Evolutionary conservation across 2,888 invertebrate species (phyloP).

Genomic region (Papilio elwesi): DNA sequence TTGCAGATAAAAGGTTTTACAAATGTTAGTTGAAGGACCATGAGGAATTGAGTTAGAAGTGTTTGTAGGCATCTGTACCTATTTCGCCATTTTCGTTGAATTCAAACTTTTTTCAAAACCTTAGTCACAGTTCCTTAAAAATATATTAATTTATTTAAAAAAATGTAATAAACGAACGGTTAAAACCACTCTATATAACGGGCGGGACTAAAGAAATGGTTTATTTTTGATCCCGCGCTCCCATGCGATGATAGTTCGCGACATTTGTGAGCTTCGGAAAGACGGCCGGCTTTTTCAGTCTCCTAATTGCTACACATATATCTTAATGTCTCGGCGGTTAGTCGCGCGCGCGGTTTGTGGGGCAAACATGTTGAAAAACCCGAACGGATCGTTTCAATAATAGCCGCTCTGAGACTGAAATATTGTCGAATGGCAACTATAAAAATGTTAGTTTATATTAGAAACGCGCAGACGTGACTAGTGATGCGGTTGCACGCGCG

Average conservation of each 20-base stretch:
- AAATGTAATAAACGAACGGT: conserved; percentile 34
- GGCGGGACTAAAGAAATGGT: conserved; percentile 46
- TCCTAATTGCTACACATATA: conserved; percentile 75
- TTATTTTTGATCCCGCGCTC: conserved; percentile 68
- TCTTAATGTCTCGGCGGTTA: conserved; percentile 53
- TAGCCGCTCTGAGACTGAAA: conserved; percentile 59
- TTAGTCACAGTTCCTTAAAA: too few relatives aligned
- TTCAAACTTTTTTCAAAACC: background rate
- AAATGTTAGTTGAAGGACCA: background rate
- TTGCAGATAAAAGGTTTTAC: background rate
- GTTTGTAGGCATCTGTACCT: background rate
- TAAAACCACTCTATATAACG: conserved; percentile 58
- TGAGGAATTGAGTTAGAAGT: background rate
- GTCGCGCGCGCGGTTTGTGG: conserved; percentile 49
- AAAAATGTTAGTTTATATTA: conserved; percentile 59
- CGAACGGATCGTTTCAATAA: conserved; percentile 58
- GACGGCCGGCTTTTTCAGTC: conserved; percentile 63
- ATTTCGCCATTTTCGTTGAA: background rate
- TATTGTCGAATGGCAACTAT: conserved; percentile 58
- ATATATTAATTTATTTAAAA: too few relatives aligned
- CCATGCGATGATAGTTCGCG: conserved; percentile 71
- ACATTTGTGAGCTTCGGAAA: conserved; percentile 58
- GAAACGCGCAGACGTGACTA: conserved; percentile 44
- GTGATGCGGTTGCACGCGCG: conserved; percentile 19
- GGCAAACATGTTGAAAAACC: conserved; percentile 54